Base-by-base conservation (phyloP, 2,113 vertebrate species). In the Erpornis zantholeuca region DNA sequence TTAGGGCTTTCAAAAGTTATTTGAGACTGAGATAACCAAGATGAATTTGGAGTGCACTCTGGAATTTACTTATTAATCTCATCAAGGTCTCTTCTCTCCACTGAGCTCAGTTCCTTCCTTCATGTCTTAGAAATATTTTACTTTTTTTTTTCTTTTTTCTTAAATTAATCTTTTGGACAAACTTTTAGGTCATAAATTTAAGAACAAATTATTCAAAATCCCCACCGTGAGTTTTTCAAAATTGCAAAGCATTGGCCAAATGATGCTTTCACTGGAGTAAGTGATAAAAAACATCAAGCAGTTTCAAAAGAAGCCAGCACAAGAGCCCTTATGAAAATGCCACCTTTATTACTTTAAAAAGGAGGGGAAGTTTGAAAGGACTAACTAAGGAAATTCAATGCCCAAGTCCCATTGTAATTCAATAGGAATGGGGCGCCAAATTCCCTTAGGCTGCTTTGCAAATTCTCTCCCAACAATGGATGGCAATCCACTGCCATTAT, bases 351-450 rank as follows among this genome's bases (percentile, higher is more conserved):
- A 91, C 52, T 95, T 90, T 80, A 70, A 69, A 96, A 94, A 94
- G 78, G 81, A 85, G 21, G 24, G 59, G 71, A 92, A 85, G 27
- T 94, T 82, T 94, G 78, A 94, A 95, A 95, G 66, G 78, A 87
- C 86, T 92, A 73, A 66, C 76, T 54, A 64, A 83, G 54, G 87
- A 93, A 94, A 94, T 93, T 95, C 93, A 93, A 53, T 88, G 76
- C 68, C 18, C 75, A 92, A 87, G 82, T 94, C 82, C 90, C 64
- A 94, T 96, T 96, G 95, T 90, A 93, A 94, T 96, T 96, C 94
- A 97, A 73, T 77, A 90, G 59, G 79, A 86, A 91, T 94, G 91
- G 78, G 87, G 78, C 60, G 35, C 75, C 95, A 91, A 54, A 86
- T 86, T 94, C 92, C 93, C 88, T 86, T 49, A 56, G 94, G 93